A percentile compares a stretch with the other conserved stretches of the same genome.
phyloP scores from a whole-genome alignment of 2,888 invertebrate species.

The Alloscopus bannaensis region DNA sequence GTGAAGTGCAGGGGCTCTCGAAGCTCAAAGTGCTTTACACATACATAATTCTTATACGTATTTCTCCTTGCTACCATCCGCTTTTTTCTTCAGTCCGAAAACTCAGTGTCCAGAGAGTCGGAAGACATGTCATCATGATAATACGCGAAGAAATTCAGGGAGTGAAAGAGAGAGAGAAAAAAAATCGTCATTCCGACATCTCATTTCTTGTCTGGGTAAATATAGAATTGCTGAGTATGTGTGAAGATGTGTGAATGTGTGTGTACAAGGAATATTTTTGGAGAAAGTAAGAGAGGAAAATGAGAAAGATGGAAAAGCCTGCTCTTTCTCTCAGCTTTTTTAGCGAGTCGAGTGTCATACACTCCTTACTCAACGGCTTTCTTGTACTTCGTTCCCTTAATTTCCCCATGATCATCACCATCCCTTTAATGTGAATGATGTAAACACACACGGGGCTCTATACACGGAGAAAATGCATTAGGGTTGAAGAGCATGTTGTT shows the following conservation, averaged over 20 bases:
- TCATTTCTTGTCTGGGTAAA: conserved; percentile 22
- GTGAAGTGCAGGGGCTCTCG: no score
- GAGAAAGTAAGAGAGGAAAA: background rate
- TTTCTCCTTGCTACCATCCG: background rate
- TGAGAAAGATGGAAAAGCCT: background rate
- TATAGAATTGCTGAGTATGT: background rate
- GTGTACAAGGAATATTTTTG: background rate
- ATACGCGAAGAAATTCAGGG: conserved; percentile 12
- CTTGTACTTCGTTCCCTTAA: no score
- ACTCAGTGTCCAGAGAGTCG: conserved; percentile 20
- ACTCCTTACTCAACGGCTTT: no score
- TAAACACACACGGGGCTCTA: no score
- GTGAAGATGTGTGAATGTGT: background rate
- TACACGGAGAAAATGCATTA: no score
- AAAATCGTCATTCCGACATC: conserved; percentile 32
- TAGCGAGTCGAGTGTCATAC: no score
- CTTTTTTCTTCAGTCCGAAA: background rate
- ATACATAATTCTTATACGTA: background rate
- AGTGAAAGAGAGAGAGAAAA: no score
- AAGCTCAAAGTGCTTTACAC: background rate
- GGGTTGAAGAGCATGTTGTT: no score
- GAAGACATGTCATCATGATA: conserved; percentile 31
- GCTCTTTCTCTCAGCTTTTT: no score
- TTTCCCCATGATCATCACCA: no score
- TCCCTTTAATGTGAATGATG: no score